Conservation (phyloP, 2,888 invertebrate species). For the Plutella xylostella region DNA sequence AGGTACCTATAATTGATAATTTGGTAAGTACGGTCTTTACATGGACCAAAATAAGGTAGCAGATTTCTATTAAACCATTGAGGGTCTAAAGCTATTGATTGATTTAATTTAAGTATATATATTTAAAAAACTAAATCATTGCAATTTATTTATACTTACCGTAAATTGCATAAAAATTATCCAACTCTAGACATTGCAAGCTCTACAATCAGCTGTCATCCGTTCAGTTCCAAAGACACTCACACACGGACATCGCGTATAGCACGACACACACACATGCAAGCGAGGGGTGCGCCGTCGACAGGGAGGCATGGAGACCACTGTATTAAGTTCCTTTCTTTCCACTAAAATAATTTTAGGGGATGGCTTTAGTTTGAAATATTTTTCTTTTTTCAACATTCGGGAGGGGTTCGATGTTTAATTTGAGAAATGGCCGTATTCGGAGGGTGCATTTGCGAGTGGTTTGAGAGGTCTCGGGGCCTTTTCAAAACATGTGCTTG, state of each 20-base stretch:
- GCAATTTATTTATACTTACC: too few species aligned
- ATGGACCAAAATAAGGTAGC: too few species aligned
- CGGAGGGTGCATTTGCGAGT: conserved; percentile 24
- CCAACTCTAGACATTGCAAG: background rate
- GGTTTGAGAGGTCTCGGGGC: too few species aligned
- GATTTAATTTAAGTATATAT: too few species aligned
- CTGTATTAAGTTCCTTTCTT: conserved; percentile 71
- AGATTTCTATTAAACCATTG: too few species aligned
- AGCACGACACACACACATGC: conserved; percentile 27
- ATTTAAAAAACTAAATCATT: too few species aligned
- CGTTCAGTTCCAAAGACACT: conserved; percentile 48
- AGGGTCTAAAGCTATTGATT: too few species aligned
- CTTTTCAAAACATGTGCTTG: too few species aligned
- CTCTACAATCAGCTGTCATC: conserved; percentile 36
- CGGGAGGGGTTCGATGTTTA: conserved; percentile 42
- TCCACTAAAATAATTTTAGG: conserved; percentile 71
- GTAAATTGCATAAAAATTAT: too few species aligned
- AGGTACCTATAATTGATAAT: too few species aligned
- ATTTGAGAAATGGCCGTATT: conserved; percentile 57
- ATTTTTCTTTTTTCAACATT: conserved; percentile 42
- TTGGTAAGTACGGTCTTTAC: too few species aligned
- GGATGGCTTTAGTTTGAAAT: conserved; percentile 66
- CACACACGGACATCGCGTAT: conserved; percentile 33
- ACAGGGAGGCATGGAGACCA: conserved; percentile 49
- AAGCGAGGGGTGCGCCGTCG: conserved; percentile 52